phyloP scores from a whole-genome alignment of 2,797 vertebrate genomes.

The Parauchenoglanis ngamensis region DNA sequence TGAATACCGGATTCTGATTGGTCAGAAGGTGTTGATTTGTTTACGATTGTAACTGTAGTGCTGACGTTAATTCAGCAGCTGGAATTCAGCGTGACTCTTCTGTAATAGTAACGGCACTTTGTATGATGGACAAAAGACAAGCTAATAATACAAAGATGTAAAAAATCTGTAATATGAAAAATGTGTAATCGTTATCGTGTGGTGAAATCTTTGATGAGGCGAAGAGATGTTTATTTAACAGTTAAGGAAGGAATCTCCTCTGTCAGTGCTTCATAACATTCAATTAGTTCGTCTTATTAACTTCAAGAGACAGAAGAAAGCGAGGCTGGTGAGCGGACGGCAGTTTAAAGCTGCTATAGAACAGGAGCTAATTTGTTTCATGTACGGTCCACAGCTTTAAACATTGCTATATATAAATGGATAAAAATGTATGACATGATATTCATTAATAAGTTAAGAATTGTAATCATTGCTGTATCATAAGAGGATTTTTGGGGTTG shows the following conservation, averaged over 20 bases:
- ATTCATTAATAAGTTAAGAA: neutral
- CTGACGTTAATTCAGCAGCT: neutral
- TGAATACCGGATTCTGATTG: neutral
- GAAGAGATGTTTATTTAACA: neutral
- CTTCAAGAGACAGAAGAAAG: neutral
- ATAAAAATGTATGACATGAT: neutral
- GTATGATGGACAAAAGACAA: neutral
- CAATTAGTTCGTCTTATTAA: neutral
- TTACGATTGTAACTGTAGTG: neutral
- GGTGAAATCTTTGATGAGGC: neutral
- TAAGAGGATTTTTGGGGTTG: neutral
- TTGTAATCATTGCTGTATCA: too few relatives aligned
- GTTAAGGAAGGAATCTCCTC: neutral
- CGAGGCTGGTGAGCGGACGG: neutral
- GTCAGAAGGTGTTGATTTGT: neutral
- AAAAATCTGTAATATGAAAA: neutral
- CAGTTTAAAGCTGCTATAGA: neutral
- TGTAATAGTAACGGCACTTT: neutral
- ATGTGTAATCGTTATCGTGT: neutral
- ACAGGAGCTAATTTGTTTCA: too few relatives aligned
- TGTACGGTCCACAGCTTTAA: neutral
- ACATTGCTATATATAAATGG: neutral
- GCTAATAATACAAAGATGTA: neutral
- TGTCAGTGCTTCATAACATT: neutral
- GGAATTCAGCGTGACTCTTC: neutral